phyloP scores from a whole-genome alignment of 2,797 vertebrate genomes.

The Lacerta viridis region DNA sequence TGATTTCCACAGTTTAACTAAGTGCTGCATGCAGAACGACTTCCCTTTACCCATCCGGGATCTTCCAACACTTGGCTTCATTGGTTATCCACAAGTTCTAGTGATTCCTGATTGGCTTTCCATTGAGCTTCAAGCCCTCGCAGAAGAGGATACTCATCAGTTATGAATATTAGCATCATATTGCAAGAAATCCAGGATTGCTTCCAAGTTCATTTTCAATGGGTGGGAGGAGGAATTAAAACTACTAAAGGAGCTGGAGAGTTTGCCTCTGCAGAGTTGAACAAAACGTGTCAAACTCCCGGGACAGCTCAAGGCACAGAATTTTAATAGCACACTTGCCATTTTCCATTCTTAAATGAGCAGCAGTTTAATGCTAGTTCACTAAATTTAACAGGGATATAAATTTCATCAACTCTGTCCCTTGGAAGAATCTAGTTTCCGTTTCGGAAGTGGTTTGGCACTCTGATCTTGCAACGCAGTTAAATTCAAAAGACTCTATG shows the following conservation, averaged over 20 bases:
- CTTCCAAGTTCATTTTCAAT: not conserved
- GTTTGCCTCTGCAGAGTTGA: not conserved
- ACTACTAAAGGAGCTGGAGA: not conserved
- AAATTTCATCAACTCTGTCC: not conserved
- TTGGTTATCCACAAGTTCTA: not conserved
- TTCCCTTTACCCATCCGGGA: too few species aligned
- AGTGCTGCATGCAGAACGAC: too few species aligned
- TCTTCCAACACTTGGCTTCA: not conserved
- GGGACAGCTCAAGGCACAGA: not conserved
- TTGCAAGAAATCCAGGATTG: not conserved
- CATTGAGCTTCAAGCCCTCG: not conserved
- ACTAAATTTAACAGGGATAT: not conserved
- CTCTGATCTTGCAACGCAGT: not conserved
- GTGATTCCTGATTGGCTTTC: too few species aligned
- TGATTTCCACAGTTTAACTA: too few species aligned
- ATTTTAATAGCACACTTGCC: not conserved
- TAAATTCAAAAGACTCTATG: not conserved
- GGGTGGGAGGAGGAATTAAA: not conserved
- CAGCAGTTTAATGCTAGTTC: not conserved
- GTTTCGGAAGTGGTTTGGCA: not conserved
- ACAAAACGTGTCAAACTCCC: not conserved
- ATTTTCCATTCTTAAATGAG: not conserved
- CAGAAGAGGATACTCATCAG: not conserved
- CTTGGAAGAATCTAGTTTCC: not conserved
- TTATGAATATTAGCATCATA: not conserved